These are phyloP conservation scores for Cataglyphis rosenhaueri DNA, from an alignment of 2,888 invertebrate genomes.

Conservation along the genomic window DNA sequence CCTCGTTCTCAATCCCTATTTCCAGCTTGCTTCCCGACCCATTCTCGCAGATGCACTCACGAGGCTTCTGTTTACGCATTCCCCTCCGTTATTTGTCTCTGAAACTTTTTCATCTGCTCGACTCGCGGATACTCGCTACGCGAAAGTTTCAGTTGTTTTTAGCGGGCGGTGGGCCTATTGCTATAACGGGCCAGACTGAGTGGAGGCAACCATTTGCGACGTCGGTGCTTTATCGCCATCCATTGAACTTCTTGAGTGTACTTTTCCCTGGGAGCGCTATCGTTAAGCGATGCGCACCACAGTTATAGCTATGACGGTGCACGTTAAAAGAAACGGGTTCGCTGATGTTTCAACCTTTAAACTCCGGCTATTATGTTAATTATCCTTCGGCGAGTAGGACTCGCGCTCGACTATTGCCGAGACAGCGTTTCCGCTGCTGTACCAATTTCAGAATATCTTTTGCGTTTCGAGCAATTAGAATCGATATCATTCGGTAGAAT, in stretches of 20 bases:
- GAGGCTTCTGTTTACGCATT: constrained; percentile 51
- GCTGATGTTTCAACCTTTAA: constrained; percentile 45
- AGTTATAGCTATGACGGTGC: constrained; percentile 28
- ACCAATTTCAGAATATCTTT: not conserved
- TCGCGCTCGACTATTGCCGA: constrained; percentile 2
- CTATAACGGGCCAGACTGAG: constrained; percentile 43
- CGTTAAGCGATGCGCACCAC: constrained; percentile 43
- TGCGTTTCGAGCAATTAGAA: not conserved
- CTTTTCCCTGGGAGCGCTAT: constrained; percentile 34
- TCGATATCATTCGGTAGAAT: not conserved
- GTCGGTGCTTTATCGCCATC: constrained; percentile 52
- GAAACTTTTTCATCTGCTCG: constrained; percentile 56
- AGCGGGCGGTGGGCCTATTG: constrained; percentile 37
- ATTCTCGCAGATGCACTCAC: constrained; percentile 58
- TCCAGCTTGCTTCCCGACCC: not conserved
- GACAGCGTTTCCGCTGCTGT: not conserved
- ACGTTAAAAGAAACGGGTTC: constrained; percentile 43
- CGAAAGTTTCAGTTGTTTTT: constrained; percentile 49
- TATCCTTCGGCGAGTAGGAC: not conserved
- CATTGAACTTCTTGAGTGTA: constrained; percentile 51
- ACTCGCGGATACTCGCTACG: constrained; percentile 17
- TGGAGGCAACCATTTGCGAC: constrained; percentile 49
- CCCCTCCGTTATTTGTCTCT: constrained; percentile 43
- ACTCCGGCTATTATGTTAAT: constrained; percentile 49
- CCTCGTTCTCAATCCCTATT: not conserved